A percentile compares a stretch with the other conserved stretches of the same genome.
Conservation (phyloP, 2,797 vertebrate genomes). For the Macroramphosus scolopax region DNA sequence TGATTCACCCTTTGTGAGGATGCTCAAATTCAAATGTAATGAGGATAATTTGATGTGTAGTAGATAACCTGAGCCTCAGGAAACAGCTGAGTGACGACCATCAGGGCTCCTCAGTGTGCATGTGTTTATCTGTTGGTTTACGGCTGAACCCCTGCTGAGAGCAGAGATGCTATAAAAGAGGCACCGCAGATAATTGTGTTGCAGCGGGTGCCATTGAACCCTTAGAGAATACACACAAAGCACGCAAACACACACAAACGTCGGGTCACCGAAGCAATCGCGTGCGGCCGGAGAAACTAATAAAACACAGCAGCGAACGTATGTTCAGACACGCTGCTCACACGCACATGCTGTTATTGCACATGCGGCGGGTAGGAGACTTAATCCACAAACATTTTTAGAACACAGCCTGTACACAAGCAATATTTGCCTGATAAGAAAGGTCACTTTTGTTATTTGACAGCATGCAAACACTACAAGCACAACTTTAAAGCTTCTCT, state of each 20-base stretch:
- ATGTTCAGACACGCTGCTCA: conserved; percentile 36
- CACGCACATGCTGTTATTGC: conserved; percentile 17
- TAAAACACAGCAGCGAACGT: conserved; percentile 50
- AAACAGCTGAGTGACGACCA: conserved; percentile 35
- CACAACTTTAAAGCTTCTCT: conserved; percentile 45
- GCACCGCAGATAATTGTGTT: conserved; percentile 52
- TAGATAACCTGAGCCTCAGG: conserved; percentile 32
- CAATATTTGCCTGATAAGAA: conserved; percentile 62
- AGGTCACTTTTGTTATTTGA: conserved; percentile 65
- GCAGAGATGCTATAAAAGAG: conserved; percentile 67
- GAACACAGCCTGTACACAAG: conserved; percentile 32
- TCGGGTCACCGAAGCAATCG: conserved; percentile 33
- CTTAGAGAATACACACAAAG: conserved; percentile 53
- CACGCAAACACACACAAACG: conserved; percentile 46
- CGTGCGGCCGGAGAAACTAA: conserved; percentile 41
- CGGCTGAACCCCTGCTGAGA: conserved; percentile 61
- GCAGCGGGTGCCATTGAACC: conserved; percentile 57
- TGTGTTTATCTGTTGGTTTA: conserved; percentile 65
- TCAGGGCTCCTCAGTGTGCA: conserved; percentile 30
- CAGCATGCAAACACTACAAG: conserved; percentile 41
- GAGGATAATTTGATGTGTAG: no score
- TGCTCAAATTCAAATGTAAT: no score
- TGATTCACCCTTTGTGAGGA: no score
- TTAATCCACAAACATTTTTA: conserved; percentile 35
- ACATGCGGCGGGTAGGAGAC: conserved; percentile 23